Base-by-base conservation (phyloP, 2,888 invertebrate species). In the Oscheius sp. region DNA sequence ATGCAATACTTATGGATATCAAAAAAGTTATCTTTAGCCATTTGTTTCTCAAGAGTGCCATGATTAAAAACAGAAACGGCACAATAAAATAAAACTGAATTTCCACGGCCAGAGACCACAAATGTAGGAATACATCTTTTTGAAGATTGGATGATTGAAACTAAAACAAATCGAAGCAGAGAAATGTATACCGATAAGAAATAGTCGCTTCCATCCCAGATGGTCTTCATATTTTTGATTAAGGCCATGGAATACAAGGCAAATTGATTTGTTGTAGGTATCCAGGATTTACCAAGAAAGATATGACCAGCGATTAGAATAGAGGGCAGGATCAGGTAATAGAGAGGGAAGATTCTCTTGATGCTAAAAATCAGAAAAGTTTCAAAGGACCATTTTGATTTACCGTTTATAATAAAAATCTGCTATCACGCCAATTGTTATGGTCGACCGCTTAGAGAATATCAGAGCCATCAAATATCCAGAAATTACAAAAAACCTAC, bases 61-160 rank as follows among this genome's bases (percentile, higher is more conserved):
- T 12, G 3, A 45, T 4, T 20, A 41, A 9, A 30, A 28, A 41
- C n/a, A 61, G 12, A 12, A 62, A 45, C n/a, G 47, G 47, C 12
- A 32, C 61, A 30, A 47, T 33, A 1, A 45, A 3, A 28, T 57
- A 57, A 20, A 59, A 59, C n/a, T 59, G 59, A 17, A 59, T n/a
- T 30, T 59, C 59, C 32, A 62, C 62, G 12, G 49, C 47, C 26
- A 62, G 26, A 9, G 49, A 49, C 62, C 62, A 62, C 14, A 33
- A 30, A 32, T 62, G 62, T 6, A 62, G 62, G 26, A 47, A 62
- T 6, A 33, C 28, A 33, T 62, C 59, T 26, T 59, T 59, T 30
- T 41, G 41, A 5, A 14, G 22, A 28, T 12, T n/a, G 20, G 59
- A 24, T n/a, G 59, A 24, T 20, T 41, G 41, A 20, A 59, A 59